phyloP scores from a whole-genome alignment of 1,140 invertebrate genomes.

The Armadillidium nasatum region DNA sequence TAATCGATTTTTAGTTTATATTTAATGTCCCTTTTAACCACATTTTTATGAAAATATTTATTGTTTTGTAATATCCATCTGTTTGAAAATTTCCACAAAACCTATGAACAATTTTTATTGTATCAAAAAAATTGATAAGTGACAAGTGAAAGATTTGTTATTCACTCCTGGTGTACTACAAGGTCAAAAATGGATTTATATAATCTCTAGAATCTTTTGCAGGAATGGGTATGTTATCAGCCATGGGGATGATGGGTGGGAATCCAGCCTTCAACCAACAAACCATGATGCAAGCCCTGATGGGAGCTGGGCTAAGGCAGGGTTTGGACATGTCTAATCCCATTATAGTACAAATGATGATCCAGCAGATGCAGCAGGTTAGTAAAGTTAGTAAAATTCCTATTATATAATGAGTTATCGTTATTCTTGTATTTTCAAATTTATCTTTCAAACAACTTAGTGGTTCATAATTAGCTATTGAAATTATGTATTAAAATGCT shows the following conservation, averaged over 20 bases:
- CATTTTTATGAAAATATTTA: too few relatives aligned
- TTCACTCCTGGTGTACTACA: conserved; percentile 12
- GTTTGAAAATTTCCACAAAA: too few relatives aligned
- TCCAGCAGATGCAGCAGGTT: conserved; percentile 39
- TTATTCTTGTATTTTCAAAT: background rate
- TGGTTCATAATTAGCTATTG: too few relatives aligned
- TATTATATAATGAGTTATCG: background rate
- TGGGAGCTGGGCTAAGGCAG: conserved; percentile 27
- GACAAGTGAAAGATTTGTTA: too few relatives aligned
- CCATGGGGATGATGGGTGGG: conserved; percentile 36
- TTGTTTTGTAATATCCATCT: too few relatives aligned
- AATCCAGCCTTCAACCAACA: conserved; percentile 28
- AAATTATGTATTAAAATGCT: too few relatives aligned
- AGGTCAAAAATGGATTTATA: background rate
- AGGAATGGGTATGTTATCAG: conserved; percentile 39
- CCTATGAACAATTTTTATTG: too few relatives aligned
- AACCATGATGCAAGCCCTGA: conserved; percentile 32
- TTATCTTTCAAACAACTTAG: too few relatives aligned
- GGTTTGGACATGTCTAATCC: conserved; percentile 43
- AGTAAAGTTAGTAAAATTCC: background rate
- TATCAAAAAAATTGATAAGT: too few relatives aligned
- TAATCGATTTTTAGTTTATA: too few relatives aligned
- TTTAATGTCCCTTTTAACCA: too few relatives aligned
- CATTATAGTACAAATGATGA: conserved; percentile 41
- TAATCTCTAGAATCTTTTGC: background rate